Base-by-base conservation (phyloP, 2,797 vertebrate species). In the Benthosema pterotum region DNA sequence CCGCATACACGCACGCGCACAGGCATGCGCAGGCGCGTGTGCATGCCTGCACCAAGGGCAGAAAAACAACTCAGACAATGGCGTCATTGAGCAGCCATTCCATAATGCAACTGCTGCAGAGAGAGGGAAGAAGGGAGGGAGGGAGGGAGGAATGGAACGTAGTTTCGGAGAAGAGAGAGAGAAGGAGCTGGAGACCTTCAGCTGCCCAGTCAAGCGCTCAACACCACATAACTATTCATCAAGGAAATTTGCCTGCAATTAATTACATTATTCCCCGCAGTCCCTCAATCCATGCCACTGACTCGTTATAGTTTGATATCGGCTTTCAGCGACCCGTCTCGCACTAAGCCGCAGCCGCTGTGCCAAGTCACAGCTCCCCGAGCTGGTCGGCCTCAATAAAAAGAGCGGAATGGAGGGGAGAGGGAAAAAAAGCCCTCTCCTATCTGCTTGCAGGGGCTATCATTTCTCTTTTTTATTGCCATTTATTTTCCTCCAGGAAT, bases 401-500 rank as follows among this genome's bases (percentile, higher is more conserved):
- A 81, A 89, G 75, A 85, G 77, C 18, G 58, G 55, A 75, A 77
- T 76, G 80, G 83, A 83, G 80, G 83, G 86, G 86, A 82, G 78
- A 84, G 63, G 70, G 77, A 58, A 16, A 86, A 79, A 84, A 94
- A 90, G 92, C 88, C 79, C 90, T 92, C 92, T 94, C 90, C 91
- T 95, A 94, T 91, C 91, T 84, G 92, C 94, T 96, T 93, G 91
- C 92, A 90, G 74, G 89, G 92, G 89, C 93, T 89, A 96, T 96
- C 94, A 94, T 96, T 95, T 94, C 95, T 96, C 93, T 95, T 92
- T 94, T 96, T 97, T 97, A 98, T 95, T 97, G 94, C 95, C 95
- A 95, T 97, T 96, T 95, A 96, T 96, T 98, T 96, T 96, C 96
- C 96, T 95, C 93, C 86, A 97, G 96, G 96, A 96, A 94, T 97